Evolutionary conservation across 1,140 invertebrate species (phyloP).

Genomic region (Tetragonula clypearis): DNA sequence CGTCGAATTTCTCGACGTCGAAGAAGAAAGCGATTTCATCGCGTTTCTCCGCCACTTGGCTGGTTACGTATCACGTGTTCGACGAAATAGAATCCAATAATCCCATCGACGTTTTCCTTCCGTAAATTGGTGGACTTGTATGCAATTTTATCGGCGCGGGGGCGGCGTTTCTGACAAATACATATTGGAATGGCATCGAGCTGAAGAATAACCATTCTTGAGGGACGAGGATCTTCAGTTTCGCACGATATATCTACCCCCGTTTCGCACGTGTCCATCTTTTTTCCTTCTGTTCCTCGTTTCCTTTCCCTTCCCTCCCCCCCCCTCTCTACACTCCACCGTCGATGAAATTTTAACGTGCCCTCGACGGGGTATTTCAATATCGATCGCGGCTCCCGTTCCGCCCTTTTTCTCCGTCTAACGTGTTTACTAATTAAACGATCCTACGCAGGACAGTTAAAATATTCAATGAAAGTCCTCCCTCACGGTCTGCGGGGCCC

Average conservation of each 20-base stretch:
- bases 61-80: neutral
- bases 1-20: too few relatives aligned
- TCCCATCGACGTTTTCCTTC: neutral
- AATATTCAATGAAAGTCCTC: conserved; percentile 42
- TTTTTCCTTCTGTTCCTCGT: too few relatives aligned
- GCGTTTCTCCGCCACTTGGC: neutral
- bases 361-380: neutral
- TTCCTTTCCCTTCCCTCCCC: too few relatives aligned
- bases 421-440: conserved; percentile 36
- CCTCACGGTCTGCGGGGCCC: neutral
- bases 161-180: neutral
- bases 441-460: conserved; percentile 13
- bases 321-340: too few relatives aligned
- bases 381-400: neutral
- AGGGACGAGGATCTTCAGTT: neutral
- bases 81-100: conserved; percentile 27
- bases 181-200: neutral
- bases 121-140: conserved; percentile 24
- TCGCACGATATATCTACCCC: neutral
- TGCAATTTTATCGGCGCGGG: neutral
- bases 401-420: neutral
- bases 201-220: neutral
- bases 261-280: too few relatives aligned
- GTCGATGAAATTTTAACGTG: neutral
- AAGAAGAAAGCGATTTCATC: neutral